Evolutionary conservation across 1,140 invertebrate species (phyloP).

Genomic region (Drosophila seguyi): DNA sequence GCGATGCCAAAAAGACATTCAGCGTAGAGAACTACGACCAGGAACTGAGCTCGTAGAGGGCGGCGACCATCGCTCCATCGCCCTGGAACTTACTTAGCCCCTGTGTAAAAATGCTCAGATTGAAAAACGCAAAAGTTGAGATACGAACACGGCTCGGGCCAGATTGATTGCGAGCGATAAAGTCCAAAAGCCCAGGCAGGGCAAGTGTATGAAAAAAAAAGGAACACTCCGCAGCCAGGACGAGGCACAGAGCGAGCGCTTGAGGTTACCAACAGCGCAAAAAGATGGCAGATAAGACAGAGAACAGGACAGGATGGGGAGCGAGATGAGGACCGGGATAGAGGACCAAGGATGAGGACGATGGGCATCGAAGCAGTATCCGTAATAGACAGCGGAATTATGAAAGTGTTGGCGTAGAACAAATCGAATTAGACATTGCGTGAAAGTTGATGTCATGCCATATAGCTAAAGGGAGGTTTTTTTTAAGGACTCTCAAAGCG

Average conservation of each 20-base stretch:
- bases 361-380: conserved; percentile 23
- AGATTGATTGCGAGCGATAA: conserved; percentile 80
- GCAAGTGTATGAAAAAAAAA: conserved; percentile 68
- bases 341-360: conserved; percentile 16
- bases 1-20: conserved; percentile 54
- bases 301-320: conserved; percentile 39
- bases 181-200: conserved; percentile 54
- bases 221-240: conserved; percentile 22
- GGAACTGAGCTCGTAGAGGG: conserved; percentile 20
- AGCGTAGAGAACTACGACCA: conserved; percentile 11
- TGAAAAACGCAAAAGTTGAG: conserved; percentile 83
- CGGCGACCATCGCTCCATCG: conserved; percentile 35
- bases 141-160: conserved; percentile 70
- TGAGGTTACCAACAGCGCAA: conserved; percentile 69
- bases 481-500: background rate
- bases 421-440: conserved; percentile 81
- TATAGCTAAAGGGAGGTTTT: conserved; percentile 20
- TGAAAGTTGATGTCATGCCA: conserved; percentile 60
- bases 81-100: conserved; percentile 78
- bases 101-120: conserved; percentile 72
- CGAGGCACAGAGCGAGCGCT: conserved; percentile 30
- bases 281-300: conserved; percentile 78
- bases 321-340: conserved; percentile 15
- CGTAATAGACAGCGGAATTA: conserved; percentile 79
- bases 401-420: conserved; percentile 83